Conservation (phyloP, 2,797 vertebrate species). For the Hyperoplus immaculatus region DNA sequence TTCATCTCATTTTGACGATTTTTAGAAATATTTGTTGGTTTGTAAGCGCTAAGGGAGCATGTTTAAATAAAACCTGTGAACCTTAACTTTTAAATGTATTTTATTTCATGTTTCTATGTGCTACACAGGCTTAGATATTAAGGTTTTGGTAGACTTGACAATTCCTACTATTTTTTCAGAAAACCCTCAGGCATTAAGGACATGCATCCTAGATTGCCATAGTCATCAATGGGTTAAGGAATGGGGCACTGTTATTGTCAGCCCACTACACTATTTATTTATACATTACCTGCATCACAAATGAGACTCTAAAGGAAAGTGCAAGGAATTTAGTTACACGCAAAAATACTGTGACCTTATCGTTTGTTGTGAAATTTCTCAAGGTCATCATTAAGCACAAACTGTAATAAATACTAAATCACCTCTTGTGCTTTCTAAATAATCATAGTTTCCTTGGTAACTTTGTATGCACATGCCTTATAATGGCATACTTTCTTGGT, state of each 20-base stretch:
- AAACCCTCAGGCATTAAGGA: no score
- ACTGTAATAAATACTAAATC: not conserved
- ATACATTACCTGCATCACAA: not conserved
- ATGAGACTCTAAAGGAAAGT: not conserved
- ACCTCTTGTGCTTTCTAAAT: not conserved
- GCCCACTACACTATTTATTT: not conserved
- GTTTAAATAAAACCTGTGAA: no score
- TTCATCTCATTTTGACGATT: no score
- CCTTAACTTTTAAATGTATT: no score
- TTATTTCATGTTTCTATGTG: no score
- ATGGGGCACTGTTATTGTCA: not conserved
- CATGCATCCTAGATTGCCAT: no score
- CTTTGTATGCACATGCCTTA: not conserved
- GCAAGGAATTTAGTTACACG: not conserved
- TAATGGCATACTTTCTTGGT: not conserved
- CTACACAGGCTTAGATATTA: no score
- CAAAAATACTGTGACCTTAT: not conserved
- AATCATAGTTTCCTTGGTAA: not conserved
- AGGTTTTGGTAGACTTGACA: no score
- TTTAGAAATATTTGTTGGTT: no score
- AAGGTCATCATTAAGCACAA: not conserved
- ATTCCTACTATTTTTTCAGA: no score
- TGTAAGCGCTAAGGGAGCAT: no score
- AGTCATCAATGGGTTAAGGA: no score
- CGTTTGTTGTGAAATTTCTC: not conserved